These are phyloP conservation scores for Sturnus vulgaris DNA, from an alignment of 2,113 vertebrate genomes.

Conservation along the genomic window DNA sequence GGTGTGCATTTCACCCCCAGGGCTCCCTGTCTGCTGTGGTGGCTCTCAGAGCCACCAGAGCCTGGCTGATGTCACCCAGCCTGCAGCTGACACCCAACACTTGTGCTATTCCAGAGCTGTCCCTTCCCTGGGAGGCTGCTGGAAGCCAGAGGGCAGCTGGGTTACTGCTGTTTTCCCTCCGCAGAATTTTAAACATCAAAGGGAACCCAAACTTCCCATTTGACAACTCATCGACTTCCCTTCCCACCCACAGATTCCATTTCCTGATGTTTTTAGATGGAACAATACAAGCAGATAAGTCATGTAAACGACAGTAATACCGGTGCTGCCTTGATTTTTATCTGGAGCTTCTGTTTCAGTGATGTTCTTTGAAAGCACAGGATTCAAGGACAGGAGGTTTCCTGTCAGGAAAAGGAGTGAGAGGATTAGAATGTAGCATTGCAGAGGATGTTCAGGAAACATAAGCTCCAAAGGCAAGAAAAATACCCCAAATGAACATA, in stretches of 20 bases:
- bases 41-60: background rate
- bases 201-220: background rate
- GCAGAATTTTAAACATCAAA: background rate
- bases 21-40: background rate
- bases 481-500: background rate
- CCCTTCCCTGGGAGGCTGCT: background rate
- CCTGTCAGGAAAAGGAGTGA: background rate
- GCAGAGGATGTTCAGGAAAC: background rate
- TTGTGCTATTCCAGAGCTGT: background rate
- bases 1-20: conserved; percentile 2
- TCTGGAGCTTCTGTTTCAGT: background rate
- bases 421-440: background rate
- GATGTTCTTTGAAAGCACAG: background rate
- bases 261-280: background rate
- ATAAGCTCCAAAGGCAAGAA: background rate
- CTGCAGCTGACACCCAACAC: background rate
- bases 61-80: background rate
- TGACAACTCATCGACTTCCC: background rate
- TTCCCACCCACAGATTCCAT: background rate
- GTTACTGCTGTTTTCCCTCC: background rate
- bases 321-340: background rate
- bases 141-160: background rate
- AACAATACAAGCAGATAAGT: background rate
- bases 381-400: background rate
- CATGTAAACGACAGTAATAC: background rate